Base-by-base conservation (phyloP, 2,797 vertebrate genomes). In the Pipistrellus pygmaeus region DNA sequence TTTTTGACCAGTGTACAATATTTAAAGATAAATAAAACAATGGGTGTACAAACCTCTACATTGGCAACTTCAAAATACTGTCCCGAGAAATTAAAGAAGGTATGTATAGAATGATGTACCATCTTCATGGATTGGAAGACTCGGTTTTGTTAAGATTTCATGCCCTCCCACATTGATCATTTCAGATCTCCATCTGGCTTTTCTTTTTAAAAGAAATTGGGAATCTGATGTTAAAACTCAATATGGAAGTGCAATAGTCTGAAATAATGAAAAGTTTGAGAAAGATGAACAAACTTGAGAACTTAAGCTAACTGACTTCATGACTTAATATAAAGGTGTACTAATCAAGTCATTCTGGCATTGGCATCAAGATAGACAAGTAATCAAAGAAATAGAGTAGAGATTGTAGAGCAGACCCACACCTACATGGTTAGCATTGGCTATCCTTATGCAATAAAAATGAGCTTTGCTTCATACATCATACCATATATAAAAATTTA, bases 151-250 rank as follows among this genome's bases (percentile, higher is more conserved):
- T 46, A 44, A 41, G 23, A 30, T 71, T 44, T 87, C 23, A 78
- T 2, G 23, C 85, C 46, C 1, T 69, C 32, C 38, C 18, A 12
- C 5, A n/a, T 21, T 11, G 17, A 57, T 72, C 62, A 60, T 1
- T 69, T 18, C 11, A 89, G 15, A 80, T 41, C 3, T 25, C 8
- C 6, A 46, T n/a, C 13, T 66, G 14, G n/a, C 5, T 48, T 14
- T 75, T 27, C 30, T 3, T 44, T 84, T 57, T 23, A 30, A 25
- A 88, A 68, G 38, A 76, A 69, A 38, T n/a, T n/a, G 7, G 25
- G 14, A 88, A 51, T 14, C 21, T 64, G 80, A 73, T 73, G 87
- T 35, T 5, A 77, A 90, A 92, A 72, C 57, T 95, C 73, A 27
- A 48, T 69, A 6, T 68, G n/a, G 46, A 93, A 85, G 62, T 85